These are phyloP conservation scores for Nebria brevicollis DNA, from an alignment of 2,888 invertebrate genomes.

Conservation along the genomic window DNA sequence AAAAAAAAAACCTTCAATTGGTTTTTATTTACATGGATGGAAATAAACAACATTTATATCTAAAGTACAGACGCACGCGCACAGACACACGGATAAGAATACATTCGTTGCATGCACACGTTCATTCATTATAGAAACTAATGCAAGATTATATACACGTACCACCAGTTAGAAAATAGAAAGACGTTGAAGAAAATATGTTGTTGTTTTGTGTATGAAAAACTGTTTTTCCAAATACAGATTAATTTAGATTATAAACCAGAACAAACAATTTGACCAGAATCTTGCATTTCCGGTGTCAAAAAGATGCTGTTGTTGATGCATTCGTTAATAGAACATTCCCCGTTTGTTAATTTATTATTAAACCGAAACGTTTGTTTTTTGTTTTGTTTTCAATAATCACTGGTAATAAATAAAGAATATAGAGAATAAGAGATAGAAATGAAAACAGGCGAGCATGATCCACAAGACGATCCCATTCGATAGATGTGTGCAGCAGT, in stretches of 20 bases:
- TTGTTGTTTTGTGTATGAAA: not conserved
- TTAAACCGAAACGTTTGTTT: slow-evolving; percentile 3
- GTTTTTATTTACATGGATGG: not conserved
- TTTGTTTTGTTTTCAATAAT: not conserved
- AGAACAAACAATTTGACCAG: not conserved
- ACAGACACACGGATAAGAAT: slow-evolving; percentile 9
- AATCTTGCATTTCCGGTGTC: not conserved
- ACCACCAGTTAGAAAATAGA: slow-evolving; percentile 6
- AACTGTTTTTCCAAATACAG: not conserved
- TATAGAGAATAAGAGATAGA: slow-evolving; percentile 22
- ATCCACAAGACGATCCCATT: slow-evolving; percentile 31
- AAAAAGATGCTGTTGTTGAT: slow-evolving; percentile 11
- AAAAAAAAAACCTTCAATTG: slow-evolving; percentile 29
- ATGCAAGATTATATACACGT: slow-evolving; percentile 10
- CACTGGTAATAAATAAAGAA: not conserved
- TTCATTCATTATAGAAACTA: slow-evolving; percentile 10
- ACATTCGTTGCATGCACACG: slow-evolving; percentile 16
- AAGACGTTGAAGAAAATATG: not conserved
- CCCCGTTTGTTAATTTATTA: slow-evolving; percentile 13
- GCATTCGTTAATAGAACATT: slow-evolving; percentile 35
- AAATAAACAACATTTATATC: not conserved
- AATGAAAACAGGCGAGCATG: slow-evolving; percentile 33
- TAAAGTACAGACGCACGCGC: not conserved
- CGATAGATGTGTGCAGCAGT: slow-evolving; percentile 23
- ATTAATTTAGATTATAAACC: not conserved